Evolutionary conservation across 2,888 invertebrate species (phyloP).

Genomic region (Odiellus spinosus): DNA sequence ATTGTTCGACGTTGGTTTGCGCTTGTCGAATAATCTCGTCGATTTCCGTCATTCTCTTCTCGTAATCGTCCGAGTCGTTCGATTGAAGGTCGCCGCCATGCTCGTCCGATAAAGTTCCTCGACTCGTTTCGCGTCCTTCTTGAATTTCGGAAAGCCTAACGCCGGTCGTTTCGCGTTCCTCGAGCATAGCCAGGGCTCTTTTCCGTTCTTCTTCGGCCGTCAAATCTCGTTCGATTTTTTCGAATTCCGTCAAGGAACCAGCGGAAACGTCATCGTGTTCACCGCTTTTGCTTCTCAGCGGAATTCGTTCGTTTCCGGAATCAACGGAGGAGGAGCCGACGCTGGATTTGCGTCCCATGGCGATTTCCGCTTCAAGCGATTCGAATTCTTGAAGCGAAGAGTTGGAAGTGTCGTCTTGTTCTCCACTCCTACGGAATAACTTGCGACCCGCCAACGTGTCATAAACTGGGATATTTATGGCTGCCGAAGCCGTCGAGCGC

Average conservation of each 20-base stretch:
- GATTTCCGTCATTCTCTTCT: slow-evolving; percentile 48
- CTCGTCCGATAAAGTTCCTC: slow-evolving; percentile 39
- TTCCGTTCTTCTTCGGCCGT: slow-evolving; percentile 41
- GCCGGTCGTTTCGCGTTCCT: slow-evolving; percentile 71
- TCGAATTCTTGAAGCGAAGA: slow-evolving; percentile 22
- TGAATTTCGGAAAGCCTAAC: slow-evolving; percentile 43
- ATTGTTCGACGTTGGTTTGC: slow-evolving; percentile 47
- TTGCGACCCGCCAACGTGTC: slow-evolving; percentile 68
- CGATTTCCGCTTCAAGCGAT: slow-evolving; percentile 20
- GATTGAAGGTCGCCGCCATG: slow-evolving; percentile 11
- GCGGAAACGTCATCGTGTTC: slow-evolving; percentile 84
- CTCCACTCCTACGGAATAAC: slow-evolving; percentile 57
- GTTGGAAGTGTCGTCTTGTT: slow-evolving; percentile 49
- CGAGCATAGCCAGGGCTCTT: slow-evolving; percentile 75
- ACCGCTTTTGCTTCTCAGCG: slow-evolving; percentile 34
- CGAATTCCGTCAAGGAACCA: slow-evolving; percentile 85
- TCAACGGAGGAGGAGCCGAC: slow-evolving; percentile 11
- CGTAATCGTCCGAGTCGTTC: slow-evolving; percentile 42
- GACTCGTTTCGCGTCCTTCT: slow-evolving; percentile 33
- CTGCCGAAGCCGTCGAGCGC: slow-evolving; percentile 26
- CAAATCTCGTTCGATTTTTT: slow-evolving; percentile 70
- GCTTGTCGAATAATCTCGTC: slow-evolving; percentile 51
- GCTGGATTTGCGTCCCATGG: slow-evolving; percentile 13
- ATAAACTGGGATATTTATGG: slow-evolving; percentile 68
- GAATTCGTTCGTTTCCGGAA: slow-evolving; percentile 12